phyloP scores from a whole-genome alignment of 53 echinoderm and acorn worm species.

The Actinopyga echinites region DNA sequence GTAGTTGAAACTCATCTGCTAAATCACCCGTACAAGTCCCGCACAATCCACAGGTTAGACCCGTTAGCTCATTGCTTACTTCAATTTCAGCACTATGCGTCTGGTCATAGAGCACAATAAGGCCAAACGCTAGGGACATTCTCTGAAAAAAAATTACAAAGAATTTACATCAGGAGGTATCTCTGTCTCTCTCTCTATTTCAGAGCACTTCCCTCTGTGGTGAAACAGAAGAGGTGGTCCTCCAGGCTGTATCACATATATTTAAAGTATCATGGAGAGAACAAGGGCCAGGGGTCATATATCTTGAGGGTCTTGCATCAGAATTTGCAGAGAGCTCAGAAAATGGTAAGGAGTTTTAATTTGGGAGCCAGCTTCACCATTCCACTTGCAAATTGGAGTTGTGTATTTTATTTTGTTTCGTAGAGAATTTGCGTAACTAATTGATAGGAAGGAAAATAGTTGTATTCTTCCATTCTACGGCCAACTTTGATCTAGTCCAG shows the following conservation, averaged over 20 bases:
- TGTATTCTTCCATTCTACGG: no score
- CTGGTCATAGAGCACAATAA: background rate
- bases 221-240: constrained; percentile 72
- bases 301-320: constrained; percentile 74
- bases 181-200: background rate
- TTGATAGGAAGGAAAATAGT: no score
- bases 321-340: constrained; percentile 86
- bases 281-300: constrained; percentile 75
- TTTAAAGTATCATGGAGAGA: constrained; percentile 97
- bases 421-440: no score
- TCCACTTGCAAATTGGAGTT: no score
- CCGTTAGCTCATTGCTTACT: background rate
- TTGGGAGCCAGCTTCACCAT: no score
- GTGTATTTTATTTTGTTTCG: no score
- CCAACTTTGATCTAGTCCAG: no score
- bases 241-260: constrained; percentile 71
- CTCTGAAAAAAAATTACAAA: no score
- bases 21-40: background rate
- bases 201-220: constrained; percentile 54
- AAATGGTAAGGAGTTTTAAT: constrained; percentile 66
- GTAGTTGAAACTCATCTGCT: background rate
- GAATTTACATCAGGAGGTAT: no score
- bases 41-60: background rate
- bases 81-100: background rate
- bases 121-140: background rate